These are phyloP conservation scores for Tenthredo livida DNA, from an alignment of 2,888 invertebrate genomes.

Conservation along the genomic window DNA sequence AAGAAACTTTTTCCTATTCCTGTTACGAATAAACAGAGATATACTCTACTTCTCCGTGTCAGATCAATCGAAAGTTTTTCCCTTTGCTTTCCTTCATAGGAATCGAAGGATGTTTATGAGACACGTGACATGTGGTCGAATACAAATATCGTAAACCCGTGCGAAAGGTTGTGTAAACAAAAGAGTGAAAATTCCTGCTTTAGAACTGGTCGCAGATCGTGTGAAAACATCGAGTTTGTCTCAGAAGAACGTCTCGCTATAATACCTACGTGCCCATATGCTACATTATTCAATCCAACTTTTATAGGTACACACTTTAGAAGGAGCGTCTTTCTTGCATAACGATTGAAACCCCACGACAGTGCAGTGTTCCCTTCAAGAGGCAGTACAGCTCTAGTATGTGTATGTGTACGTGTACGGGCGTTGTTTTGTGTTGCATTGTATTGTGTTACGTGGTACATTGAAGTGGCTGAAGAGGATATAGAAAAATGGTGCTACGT, in stretches of 20 bases:
- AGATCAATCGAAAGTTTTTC: neutral
- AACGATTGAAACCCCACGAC: slow-evolving; percentile 37
- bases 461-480: slow-evolving; percentile 42
- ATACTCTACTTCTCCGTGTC: neutral
- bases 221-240: slow-evolving; percentile 3
- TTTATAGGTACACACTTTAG: slow-evolving; percentile 35
- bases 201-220: slow-evolving; percentile 24
- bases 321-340: slow-evolving; percentile 40
- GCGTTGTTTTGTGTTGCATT: neutral
- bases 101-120: neutral
- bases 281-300: slow-evolving; percentile 46
- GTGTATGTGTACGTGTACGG: neutral
- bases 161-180: slow-evolving; percentile 16
- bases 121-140: neutral
- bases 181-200: slow-evolving; percentile 9
- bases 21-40: neutral
- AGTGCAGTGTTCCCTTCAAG: slow-evolving; percentile 15
- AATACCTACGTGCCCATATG: slow-evolving; percentile 25
- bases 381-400: neutral
- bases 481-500: slow-evolving; percentile 35
- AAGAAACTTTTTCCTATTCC: neutral
- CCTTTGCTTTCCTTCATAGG: neutral
- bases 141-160: neutral
- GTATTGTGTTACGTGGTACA: slow-evolving; percentile 41
- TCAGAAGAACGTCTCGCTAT: neutral